These are phyloP conservation scores for Megalurothrips usitatus DNA, from an alignment of 2,888 invertebrate species.

Conservation along the genomic window DNA sequence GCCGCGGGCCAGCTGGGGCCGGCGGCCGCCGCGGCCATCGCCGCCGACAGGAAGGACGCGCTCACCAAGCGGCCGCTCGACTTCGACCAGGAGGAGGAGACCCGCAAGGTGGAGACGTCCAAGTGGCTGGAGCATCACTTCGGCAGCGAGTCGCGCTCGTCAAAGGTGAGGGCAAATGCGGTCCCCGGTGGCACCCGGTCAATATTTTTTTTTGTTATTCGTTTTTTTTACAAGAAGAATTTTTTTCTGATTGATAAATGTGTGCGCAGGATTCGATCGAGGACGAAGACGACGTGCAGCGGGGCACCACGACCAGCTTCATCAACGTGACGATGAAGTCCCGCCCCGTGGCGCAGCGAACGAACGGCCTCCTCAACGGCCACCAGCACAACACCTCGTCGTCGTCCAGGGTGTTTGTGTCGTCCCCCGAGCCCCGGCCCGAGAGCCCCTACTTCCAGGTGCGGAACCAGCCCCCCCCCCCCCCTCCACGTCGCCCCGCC, in stretches of 20 bases:
- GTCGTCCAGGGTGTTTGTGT: conserved; percentile 54
- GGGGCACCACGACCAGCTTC: conserved; percentile 62
- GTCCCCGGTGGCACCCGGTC: too few species aligned
- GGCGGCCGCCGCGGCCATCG: conserved; percentile 42
- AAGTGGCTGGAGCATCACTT: conserved; percentile 90
- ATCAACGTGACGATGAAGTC: conserved; percentile 75
- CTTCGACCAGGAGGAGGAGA: conserved; percentile 83
- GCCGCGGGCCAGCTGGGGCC: conserved; percentile 37
- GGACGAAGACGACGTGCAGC: conserved; percentile 55
- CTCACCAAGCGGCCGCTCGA: conserved; percentile 76
- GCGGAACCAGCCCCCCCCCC: conserved; percentile 11
- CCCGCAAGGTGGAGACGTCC: conserved; percentile 81
- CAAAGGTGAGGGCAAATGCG: conserved; percentile 35
- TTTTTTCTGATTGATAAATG: not conserved
- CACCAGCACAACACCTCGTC: conserved; percentile 34
- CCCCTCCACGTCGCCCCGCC: not conserved
- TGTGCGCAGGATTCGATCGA: conserved; percentile 35
- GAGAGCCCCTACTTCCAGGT: conserved; percentile 46
- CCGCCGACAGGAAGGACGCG: conserved; percentile 70
- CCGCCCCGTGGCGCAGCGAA: conserved; percentile 47
- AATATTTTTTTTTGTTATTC: not conserved
- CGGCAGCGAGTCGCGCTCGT: conserved; percentile 65
- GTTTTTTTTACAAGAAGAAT: too few species aligned
- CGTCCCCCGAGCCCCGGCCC: conserved; percentile 52
- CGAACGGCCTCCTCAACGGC: conserved; percentile 47